Evolutionary conservation across 1,140 invertebrate genomes (phyloP).

Genomic region (Macrotrachela quadricornifera): DNA sequence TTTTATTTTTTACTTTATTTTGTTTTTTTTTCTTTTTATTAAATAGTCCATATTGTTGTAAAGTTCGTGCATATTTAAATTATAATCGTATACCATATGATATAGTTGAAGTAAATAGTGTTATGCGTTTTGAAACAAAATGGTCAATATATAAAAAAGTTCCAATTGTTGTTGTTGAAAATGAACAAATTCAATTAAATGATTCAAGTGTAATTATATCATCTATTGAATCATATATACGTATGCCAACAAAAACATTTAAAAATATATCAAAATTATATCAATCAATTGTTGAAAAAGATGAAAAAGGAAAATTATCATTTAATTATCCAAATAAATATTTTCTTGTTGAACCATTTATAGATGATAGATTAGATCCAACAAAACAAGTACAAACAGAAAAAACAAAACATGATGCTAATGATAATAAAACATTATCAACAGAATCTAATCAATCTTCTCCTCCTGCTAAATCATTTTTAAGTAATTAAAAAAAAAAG

Average conservation of each 20-base stretch:
- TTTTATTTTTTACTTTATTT: too few relatives aligned
- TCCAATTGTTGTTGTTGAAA: constrained; percentile 40
- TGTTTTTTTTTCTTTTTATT: constrained; percentile 49
- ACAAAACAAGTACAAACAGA: too few relatives aligned
- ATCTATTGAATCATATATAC: constrained; percentile 46
- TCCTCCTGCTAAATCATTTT: too few relatives aligned
- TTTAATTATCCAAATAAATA: too few relatives aligned
- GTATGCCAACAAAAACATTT: constrained; percentile 44
- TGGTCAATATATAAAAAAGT: constrained; percentile 90
- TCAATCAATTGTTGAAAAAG: constrained; percentile 39
- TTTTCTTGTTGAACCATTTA: too few relatives aligned
- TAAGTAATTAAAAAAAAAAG: too few relatives aligned
- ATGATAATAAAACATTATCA: too few relatives aligned
- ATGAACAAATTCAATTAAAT: constrained; percentile 46
- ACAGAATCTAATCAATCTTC: too few relatives aligned
- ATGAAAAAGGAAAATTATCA: constrained; percentile 11
- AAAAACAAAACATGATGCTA: too few relatives aligned
- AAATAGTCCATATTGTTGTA: constrained; percentile 64
- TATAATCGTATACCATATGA: constrained; percentile 81
- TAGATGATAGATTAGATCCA: too few relatives aligned
- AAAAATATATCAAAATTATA: constrained; percentile 57
- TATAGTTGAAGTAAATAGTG: constrained; percentile 84
- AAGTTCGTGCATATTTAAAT: constrained; percentile 74
- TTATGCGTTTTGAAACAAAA: constrained; percentile 63
- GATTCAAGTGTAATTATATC: constrained; percentile 88